Percentiles rank a stretch among this genome's conserved stretches.
Evolutionary conservation across 1,140 invertebrate species (phyloP).

Genomic region (Temnothorax curvispinosus): DNA sequence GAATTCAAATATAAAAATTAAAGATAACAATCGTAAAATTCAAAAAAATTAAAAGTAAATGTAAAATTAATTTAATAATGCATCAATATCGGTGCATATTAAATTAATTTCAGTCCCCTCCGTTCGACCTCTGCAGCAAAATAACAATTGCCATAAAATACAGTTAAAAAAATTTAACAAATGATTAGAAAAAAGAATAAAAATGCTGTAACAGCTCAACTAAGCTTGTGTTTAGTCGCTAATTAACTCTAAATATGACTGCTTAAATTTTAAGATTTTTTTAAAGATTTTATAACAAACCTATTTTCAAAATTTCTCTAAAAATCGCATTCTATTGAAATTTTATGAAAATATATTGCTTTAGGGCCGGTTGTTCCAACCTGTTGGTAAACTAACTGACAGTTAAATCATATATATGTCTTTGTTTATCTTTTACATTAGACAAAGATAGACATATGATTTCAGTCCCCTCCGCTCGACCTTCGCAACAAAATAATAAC

Average conservation of each 20-base stretch:
- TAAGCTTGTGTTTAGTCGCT: background rate
- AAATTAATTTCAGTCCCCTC: background rate
- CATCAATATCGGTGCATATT: background rate
- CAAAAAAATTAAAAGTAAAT: background rate
- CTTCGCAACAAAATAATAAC: background rate
- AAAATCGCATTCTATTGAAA: background rate
- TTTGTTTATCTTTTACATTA: no score
- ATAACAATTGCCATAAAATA: no score
- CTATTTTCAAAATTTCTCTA: background rate
- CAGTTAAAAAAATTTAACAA: no score
- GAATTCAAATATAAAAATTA: background rate
- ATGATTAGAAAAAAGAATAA: no score
- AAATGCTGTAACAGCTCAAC: no score
- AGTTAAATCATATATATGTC: no score
- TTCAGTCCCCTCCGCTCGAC: background rate
- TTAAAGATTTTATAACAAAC: background rate
- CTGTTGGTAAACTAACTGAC: no score
- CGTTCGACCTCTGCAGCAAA: no score
- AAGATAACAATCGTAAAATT: background rate
- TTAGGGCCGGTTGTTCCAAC: no score
- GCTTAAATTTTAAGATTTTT: background rate
- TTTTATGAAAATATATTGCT: background rate
- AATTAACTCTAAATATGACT: background rate
- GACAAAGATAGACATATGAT: no score
- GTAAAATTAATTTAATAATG: conserved; percentile 1